Base-by-base conservation (phyloP, 2,888 invertebrate species). In the Quadriops clusia region DNA sequence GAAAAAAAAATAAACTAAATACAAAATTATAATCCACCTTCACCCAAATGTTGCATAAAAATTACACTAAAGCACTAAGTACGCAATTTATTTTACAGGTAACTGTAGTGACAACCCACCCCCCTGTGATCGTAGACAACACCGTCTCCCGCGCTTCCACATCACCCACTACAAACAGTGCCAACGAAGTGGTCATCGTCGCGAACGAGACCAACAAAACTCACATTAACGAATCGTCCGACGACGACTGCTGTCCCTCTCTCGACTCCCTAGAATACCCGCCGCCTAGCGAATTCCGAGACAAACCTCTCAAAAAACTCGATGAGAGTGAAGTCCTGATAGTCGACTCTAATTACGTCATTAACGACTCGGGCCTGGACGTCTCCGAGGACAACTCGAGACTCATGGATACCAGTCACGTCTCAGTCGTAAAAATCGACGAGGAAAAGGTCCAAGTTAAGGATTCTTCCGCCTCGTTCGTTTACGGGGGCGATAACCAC, bases 371-470 rank as follows among this genome's bases (percentile, higher is more conserved):
- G 0, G 75, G 74, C 0, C 68, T 76, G 9, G 72, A 71, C 43
- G 70, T 72, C 15, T 54, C 57, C 2, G 53, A 67, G 36, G 54
- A 67, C 33, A 63, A 56, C 41, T 61, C 65, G 12, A 45, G 53
- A 24, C 44, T 63, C 14, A 47, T 74, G 57, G 87, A 89, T 58
- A 86, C 83, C 41, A 87, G 86, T 53, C 89, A 90, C 61, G 87
- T 90, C 32, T 89, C 89, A 0, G 89, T 90, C 34, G 87, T 90
- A 37, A 85, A 85, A 15, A 87, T 90, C 9, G 89, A 87, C 28
- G 78, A 80, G 47, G 80, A 81, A 48, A 64, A 63, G 38, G 78
- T 82, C 15, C 76, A 76, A 53, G 75, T 76, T 4, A 76, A 78
- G 44, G 84, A 83, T 58, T 82, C 82, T 57, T 82, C 82, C 3